Percentiles rank a stretch among this genome's conserved stretches.
Conservation (phyloP, 2,888 invertebrate genomes). For the Drosophila peninsularis region DNA sequence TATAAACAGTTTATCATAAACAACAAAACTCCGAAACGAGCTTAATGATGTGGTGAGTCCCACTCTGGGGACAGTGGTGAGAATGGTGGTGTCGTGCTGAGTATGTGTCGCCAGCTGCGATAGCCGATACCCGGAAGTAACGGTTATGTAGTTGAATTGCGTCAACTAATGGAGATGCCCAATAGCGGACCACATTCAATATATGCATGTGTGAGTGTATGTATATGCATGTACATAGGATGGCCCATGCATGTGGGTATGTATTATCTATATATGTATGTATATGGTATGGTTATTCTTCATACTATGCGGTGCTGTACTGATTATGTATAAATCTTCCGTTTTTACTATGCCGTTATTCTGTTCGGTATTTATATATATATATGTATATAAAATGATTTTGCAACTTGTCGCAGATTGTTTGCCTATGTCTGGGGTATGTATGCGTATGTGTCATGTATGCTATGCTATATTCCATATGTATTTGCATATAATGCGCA, state of each 20-base stretch:
- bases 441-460: slow-evolving; percentile 48
- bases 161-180: slow-evolving; percentile 26
- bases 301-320: slow-evolving; percentile 83
- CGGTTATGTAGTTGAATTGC: slow-evolving; percentile 14
- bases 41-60: slow-evolving; percentile 54
- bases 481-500: slow-evolving; percentile 64
- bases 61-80: slow-evolving; percentile 31
- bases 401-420: slow-evolving; percentile 18
- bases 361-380: slow-evolving; percentile 48
- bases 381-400: slow-evolving; percentile 64
- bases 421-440: slow-evolving; percentile 26
- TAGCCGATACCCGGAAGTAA: slow-evolving; percentile 11
- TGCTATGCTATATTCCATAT: slow-evolving; percentile 53
- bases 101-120: slow-evolving; percentile 22
- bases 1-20: slow-evolving; percentile 78
- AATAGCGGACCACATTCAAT: slow-evolving; percentile 14
- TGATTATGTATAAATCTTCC: slow-evolving; percentile 83
- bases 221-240: slow-evolving; percentile 1
- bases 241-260: slow-evolving; percentile 27
- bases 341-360: slow-evolving; percentile 43
- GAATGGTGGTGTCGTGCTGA: slow-evolving; percentile 31
- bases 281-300: slow-evolving; percentile 62
- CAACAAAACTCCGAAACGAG: slow-evolving; percentile 78
- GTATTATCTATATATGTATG: slow-evolving; percentile 31
- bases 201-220: neutral